phyloP scores from a whole-genome alignment of 2,888 invertebrate species.

The Mechanitis mazaeus region DNA sequence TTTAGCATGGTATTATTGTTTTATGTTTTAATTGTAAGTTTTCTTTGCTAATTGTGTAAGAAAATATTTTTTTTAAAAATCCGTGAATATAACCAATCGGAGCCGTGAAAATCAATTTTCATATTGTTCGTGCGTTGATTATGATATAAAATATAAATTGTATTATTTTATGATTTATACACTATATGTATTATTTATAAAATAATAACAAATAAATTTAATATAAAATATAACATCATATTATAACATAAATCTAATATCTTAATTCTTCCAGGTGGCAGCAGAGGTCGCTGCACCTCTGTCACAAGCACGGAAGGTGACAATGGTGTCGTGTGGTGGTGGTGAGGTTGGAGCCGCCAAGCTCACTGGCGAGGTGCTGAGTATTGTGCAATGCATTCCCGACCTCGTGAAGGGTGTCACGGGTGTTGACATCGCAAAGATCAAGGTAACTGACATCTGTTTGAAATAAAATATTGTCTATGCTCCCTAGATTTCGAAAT shows the following conservation, averaged over 20 bases:
- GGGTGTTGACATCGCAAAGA: constrained; percentile 95
- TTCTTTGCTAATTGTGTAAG: no score
- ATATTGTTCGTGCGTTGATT: no score
- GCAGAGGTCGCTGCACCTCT: constrained; percentile 97
- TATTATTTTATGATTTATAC: no score
- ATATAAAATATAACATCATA: no score
- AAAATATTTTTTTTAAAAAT: no score
- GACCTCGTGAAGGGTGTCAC: constrained; percentile 93
- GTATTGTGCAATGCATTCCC: constrained; percentile 94
- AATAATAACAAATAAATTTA: no score
- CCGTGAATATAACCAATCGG: not conserved
- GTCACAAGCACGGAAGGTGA: constrained; percentile 95
- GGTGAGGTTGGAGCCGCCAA: constrained; percentile 96
- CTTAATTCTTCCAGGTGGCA: constrained; percentile 81
- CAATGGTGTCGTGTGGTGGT: constrained; percentile 95
- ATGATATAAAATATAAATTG: no score
- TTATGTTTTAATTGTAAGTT: no score
- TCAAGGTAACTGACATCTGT: constrained; percentile 41
- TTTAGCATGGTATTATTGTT: no score
- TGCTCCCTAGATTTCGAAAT: no score
- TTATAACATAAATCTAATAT: not conserved
- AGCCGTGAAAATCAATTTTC: no score
- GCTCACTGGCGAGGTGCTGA: constrained; percentile 94
- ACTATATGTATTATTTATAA: no score
- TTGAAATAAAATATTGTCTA: not conserved